These are phyloP conservation scores for Aphelocoma californica DNA, from an alignment of 2,797 vertebrate genomes.

Conservation along the genomic window DNA sequence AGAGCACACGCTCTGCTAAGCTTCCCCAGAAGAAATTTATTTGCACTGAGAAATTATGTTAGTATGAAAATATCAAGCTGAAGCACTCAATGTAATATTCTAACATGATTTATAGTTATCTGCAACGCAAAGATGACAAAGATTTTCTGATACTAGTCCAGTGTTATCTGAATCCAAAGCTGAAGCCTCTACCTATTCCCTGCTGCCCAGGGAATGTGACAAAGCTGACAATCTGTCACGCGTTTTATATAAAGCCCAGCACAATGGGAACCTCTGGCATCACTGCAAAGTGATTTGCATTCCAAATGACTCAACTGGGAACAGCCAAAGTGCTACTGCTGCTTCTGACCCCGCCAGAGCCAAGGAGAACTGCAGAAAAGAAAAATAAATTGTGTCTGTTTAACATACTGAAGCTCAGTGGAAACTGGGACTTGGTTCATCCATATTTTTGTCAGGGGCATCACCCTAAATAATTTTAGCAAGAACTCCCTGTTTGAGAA, in stretches of 20 bases:
- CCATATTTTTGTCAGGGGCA: slow-evolving; percentile 52
- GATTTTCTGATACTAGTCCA: neutral
- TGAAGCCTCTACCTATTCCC: slow-evolving; percentile 10
- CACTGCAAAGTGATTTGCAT: slow-evolving; percentile 51
- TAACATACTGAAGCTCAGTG: slow-evolving; percentile 31
- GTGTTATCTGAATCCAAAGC: neutral
- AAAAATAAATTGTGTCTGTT: slow-evolving; percentile 34
- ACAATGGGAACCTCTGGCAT: slow-evolving; percentile 58
- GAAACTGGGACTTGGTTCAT: slow-evolving; percentile 57
- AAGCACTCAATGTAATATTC: neutral
- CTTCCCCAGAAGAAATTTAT: neutral
- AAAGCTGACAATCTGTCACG: slow-evolving; percentile 47
- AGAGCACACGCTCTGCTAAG: neutral
- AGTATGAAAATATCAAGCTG: neutral
- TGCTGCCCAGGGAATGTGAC: slow-evolving; percentile 10
- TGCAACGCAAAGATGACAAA: slow-evolving; percentile 8
- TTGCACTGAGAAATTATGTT: neutral
- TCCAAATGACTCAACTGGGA: slow-evolving; percentile 51
- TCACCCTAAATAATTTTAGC: slow-evolving; percentile 66
- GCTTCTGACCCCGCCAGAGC: slow-evolving; percentile 50
- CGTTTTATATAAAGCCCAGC: slow-evolving; percentile 29
- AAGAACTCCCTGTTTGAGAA: slow-evolving; percentile 42
- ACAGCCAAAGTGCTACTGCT: slow-evolving; percentile 50
- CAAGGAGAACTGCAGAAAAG: slow-evolving; percentile 49
- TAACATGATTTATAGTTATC: neutral